These are phyloP conservation scores for Erynnis tages DNA, from an alignment of 2,888 invertebrate species.

Conservation along the genomic window DNA sequence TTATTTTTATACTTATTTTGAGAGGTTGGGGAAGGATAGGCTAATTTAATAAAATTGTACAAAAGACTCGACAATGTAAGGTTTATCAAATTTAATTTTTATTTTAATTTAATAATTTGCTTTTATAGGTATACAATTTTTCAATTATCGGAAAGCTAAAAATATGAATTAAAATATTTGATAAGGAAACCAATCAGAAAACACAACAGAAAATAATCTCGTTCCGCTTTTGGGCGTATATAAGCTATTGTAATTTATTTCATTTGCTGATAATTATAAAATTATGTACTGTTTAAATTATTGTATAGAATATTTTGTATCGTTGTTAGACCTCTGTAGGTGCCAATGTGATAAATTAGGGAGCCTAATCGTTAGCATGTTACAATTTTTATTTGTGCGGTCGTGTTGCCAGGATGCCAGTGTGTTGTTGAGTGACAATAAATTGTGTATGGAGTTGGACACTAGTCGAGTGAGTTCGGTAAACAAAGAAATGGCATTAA, in stretches of 20 bases:
- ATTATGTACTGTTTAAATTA: constrained; percentile 45
- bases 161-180: no score
- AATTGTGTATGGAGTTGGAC: constrained; percentile 43
- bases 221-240: constrained; percentile 15
- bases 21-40: no score
- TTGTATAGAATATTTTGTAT: constrained; percentile 48
- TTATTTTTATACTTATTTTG: no score
- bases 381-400: constrained; percentile 50
- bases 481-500: constrained; percentile 75
- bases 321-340: constrained; percentile 69
- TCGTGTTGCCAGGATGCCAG: constrained; percentile 48
- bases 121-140: no score
- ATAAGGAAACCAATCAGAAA: no score
- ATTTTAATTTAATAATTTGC: no score
- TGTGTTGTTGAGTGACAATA: constrained; percentile 46
- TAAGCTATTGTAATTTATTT: constrained; percentile 68
- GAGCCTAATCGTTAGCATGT: constrained; percentile 67
- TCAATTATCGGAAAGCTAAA: no score
- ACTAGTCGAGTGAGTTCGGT: constrained; percentile 55
- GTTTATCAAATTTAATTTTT: no score
- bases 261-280: constrained; percentile 58
- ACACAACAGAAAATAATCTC: no score
- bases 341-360: constrained; percentile 80
- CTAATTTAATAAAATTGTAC: no score
- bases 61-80: no score